Evolutionary conservation across 2,113 vertebrate genomes (phyloP).

Genomic region (Paedocypris sp.): DNA sequence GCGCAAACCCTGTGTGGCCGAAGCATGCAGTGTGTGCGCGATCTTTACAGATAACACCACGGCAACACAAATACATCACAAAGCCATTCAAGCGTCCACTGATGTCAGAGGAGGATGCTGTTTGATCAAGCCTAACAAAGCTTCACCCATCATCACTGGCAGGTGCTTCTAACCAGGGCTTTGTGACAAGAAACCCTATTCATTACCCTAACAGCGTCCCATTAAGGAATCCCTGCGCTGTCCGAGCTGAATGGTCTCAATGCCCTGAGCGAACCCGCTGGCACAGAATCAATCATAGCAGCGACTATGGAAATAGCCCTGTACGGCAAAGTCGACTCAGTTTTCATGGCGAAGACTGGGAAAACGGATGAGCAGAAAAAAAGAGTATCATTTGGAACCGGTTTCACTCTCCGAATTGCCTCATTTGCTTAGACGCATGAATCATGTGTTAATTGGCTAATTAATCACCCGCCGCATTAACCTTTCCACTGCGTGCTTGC

Average conservation of each 20-base stretch:
- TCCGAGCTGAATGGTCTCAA: neutral
- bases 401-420: conserved; percentile 26
- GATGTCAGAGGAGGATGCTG: conserved; percentile 1
- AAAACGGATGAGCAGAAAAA: conserved; percentile 13
- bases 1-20: too few relatives aligned
- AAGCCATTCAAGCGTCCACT: neutral
- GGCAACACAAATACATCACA: neutral
- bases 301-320: conserved; percentile 25
- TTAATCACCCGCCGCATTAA: conserved; percentile 34
- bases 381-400: conserved; percentile 19
- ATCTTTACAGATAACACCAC: neutral
- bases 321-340: conserved; percentile 23
- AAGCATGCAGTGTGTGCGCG: neutral
- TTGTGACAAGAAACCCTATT: conserved; percentile 29
- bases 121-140: conserved; percentile 9
- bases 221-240: conserved; percentile 11
- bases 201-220: conserved; percentile 31
- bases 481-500: conserved; percentile 18
- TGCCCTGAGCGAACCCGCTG: conserved; percentile 3
- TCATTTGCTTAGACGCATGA: conserved; percentile 32
- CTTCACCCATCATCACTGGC: conserved; percentile 11
- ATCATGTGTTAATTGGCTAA: conserved; percentile 43
- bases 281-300: conserved; percentile 27
- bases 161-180: conserved; percentile 25
- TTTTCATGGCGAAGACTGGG: conserved; percentile 19